Conservation (phyloP, 2,888 invertebrate species). For the Deroplatys truncata region DNA sequence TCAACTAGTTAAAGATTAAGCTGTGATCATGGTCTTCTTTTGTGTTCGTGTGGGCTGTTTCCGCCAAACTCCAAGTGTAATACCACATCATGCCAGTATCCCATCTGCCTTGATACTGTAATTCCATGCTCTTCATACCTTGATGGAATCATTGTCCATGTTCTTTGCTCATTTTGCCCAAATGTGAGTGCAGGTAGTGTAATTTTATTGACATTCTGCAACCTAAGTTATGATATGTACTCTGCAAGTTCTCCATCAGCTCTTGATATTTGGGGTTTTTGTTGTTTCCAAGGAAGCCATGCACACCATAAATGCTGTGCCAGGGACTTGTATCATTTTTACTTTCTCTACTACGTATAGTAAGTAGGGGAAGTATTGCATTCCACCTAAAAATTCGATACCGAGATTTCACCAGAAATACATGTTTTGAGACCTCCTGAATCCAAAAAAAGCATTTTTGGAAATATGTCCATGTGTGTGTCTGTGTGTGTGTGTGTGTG, state of each 20-base stretch:
- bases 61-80: too few relatives aligned
- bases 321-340: not conserved
- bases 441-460: too few relatives aligned
- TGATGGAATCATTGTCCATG: not conserved
- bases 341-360: too few relatives aligned
- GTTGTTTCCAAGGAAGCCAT: not conserved
- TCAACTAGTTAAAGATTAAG: too few relatives aligned
- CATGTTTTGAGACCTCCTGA: too few relatives aligned
- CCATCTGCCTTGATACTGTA: not conserved
- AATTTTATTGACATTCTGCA: slow-evolving; percentile 4
- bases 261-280: not conserved
- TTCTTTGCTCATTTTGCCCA: not conserved
- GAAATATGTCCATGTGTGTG: too few relatives aligned
- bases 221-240: not conserved
- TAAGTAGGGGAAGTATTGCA: too few relatives aligned
- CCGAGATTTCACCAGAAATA: too few relatives aligned
- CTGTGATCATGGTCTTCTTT: too few relatives aligned
- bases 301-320: not conserved
- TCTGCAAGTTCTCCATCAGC: not conserved
- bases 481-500: too few relatives aligned
- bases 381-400: too few relatives aligned
- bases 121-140: not conserved
- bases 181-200: not conserved
- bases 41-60: too few relatives aligned
- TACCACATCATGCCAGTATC: not conserved